Evolutionary conservation across 2,113 vertebrate genomes (phyloP), one percentile per base, ranked within the genome.

Genomic region (Macrotus californicus): DNA sequence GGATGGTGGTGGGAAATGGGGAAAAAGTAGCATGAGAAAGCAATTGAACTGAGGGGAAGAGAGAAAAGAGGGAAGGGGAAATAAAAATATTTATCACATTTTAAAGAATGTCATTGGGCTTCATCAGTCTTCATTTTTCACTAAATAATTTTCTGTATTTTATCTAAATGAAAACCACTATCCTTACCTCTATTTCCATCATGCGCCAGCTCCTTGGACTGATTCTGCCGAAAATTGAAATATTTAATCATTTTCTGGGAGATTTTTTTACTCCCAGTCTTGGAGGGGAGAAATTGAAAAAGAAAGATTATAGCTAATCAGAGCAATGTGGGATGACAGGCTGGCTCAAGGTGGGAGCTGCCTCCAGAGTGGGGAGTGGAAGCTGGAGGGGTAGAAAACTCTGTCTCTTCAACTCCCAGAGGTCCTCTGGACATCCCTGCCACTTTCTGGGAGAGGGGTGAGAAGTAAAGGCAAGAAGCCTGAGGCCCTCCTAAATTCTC

Each of bases 141-240:
- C 98, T 96, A 97, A 98, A 98, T 98, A 98, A 98, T 98, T 98
- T 98, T 97, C 98, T 96, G 97, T 98, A 98, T 98, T 98, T 98
- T 98, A 97, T 98, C 98, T 98, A 98, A 98, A 98, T 98, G 98
- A 98, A 98, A 98, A 94, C 98, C 98, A 98, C 98, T 98, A 98
- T 98, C 98, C 98, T 97, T 98, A 96, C 95, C 72, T 96, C 97
- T 52, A 19, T 97, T 98, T 98, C 98, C 97, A 98, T 98, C 98
- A 97, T 97, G 96, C 61, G 75, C 94, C 12, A 87, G 97, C 95
- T 95, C 96, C 96, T 96, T 96, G 96, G 97, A 95, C 92, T 97
- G 97, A 98, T 97, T 98, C 96, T 82, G 56, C 98, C 70, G 97
- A 98, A 97, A 98, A 98, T 97, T 98, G 98, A 98, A 98, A 98